These are phyloP conservation scores for Lochmaea capreae DNA, from an alignment of 2,888 invertebrate species.

Conservation along the genomic window DNA sequence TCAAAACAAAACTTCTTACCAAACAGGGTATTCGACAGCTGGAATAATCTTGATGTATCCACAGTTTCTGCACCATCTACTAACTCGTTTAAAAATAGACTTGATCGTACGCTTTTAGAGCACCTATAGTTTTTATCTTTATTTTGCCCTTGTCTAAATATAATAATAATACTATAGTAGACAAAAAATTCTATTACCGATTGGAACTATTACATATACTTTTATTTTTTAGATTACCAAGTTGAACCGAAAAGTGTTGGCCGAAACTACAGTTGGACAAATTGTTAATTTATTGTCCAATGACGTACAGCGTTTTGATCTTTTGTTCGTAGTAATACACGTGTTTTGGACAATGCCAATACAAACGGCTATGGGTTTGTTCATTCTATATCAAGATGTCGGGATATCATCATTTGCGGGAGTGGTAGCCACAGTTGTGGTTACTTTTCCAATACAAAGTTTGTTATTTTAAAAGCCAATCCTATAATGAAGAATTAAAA, in stretches of 20 bases:
- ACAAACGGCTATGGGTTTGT: slow-evolving; percentile 75
- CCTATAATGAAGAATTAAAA: neutral
- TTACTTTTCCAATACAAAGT: slow-evolving; percentile 84
- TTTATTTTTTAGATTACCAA: slow-evolving; percentile 65
- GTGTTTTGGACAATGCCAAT: slow-evolving; percentile 80
- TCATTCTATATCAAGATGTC: slow-evolving; percentile 80
- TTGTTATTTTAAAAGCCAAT: neutral
- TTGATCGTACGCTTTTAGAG: too few species aligned
- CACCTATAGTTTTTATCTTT: too few species aligned
- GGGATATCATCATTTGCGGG: slow-evolving; percentile 76
- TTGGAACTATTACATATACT: too few species aligned
- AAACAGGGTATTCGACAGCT: too few species aligned
- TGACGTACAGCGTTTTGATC: slow-evolving; percentile 66
- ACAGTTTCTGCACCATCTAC: too few species aligned
- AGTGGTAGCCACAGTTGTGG: slow-evolving; percentile 77
- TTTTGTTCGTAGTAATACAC: slow-evolving; percentile 80
- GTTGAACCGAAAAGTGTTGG: slow-evolving; percentile 60
- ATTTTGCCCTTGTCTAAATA: too few species aligned
- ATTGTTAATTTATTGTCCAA: slow-evolving; percentile 52
- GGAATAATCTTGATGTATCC: too few species aligned
- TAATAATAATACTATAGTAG: too few species aligned
- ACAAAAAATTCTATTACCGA: too few species aligned
- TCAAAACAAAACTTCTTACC: too few species aligned
- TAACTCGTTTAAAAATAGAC: too few species aligned
- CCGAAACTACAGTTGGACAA: slow-evolving; percentile 77